phyloP scores from a whole-genome alignment of 30 jellyfish, hydroid and myxozoan genomes.

The Phacellophora camtschatica region DNA sequence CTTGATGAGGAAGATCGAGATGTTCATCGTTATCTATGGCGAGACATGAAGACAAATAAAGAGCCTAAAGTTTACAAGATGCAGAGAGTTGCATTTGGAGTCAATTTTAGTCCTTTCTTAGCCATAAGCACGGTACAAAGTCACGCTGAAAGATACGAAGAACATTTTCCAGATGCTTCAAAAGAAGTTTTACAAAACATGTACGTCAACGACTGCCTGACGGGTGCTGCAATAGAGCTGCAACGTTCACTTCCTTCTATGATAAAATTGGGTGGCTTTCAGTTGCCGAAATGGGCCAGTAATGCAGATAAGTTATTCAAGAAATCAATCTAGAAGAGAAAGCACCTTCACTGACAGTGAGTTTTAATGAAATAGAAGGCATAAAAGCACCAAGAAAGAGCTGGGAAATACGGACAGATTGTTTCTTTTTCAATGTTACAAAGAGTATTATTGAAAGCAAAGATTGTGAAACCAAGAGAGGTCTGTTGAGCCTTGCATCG shows the following conservation, averaged over 20 bases:
- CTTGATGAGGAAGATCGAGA: background rate
- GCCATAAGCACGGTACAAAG: no score
- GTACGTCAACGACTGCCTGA: constrained; percentile 8
- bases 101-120: constrained; percentile 10
- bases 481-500: constrained; percentile 12
- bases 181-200: background rate
- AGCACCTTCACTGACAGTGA: constrained; percentile 4
- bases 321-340: background rate
- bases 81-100: background rate
- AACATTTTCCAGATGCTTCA: background rate
- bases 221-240: constrained; percentile 9
- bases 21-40: constrained; percentile 13
- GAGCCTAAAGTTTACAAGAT: background rate
- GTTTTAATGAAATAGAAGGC: background rate
- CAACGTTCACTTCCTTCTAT: background rate
- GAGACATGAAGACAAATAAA: background rate
- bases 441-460: background rate
- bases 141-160: no score
- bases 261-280: no score
- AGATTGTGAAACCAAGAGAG: background rate
- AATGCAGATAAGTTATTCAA: background rate
- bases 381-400: background rate
- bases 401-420: background rate
- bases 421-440: background rate
- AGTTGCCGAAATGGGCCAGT: constrained; percentile 4